These are phyloP conservation scores for Vesta saturnalis DNA, from an alignment of 2,888 invertebrate species.

Conservation along the genomic window DNA sequence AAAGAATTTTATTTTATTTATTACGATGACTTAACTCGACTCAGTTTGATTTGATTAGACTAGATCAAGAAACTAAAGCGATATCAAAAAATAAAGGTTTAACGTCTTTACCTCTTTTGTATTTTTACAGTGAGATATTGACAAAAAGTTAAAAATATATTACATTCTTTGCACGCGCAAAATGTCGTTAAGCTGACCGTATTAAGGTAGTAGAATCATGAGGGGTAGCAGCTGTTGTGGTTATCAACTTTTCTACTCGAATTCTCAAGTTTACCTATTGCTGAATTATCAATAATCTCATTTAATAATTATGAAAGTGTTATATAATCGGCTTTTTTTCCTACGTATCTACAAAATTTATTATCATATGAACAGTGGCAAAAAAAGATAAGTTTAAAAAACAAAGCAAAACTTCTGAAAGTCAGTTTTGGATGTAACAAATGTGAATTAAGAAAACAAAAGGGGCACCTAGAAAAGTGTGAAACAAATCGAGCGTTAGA, in stretches of 20 bases:
- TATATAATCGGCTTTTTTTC: neutral
- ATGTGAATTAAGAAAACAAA: constrained; percentile 41
- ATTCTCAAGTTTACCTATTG: neutral
- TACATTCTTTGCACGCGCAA: neutral
- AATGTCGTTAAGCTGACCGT: constrained; percentile 10
- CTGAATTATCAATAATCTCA: neutral
- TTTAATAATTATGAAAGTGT: neutral
- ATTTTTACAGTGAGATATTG: neutral
- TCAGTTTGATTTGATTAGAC: no score
- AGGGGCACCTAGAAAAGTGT: constrained; percentile 46
- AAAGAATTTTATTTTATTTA: constrained; percentile 3
- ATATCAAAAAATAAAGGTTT: no score
- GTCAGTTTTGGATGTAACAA: constrained; percentile 26
- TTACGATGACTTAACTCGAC: neutral
- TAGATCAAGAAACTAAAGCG: no score
- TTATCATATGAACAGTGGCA: neutral
- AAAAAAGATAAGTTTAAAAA: neutral
- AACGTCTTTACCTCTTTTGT: neutral
- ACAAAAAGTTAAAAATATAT: constrained; percentile 6
- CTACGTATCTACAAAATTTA: neutral
- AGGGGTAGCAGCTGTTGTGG: neutral
- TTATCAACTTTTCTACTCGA: neutral
- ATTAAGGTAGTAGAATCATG: constrained; percentile 1
- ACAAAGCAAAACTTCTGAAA: constrained; percentile 17
- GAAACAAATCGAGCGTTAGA: constrained; percentile 52